Conservation (phyloP, 2,797 vertebrate genomes). For the Geotrypetes seraphini region DNA sequence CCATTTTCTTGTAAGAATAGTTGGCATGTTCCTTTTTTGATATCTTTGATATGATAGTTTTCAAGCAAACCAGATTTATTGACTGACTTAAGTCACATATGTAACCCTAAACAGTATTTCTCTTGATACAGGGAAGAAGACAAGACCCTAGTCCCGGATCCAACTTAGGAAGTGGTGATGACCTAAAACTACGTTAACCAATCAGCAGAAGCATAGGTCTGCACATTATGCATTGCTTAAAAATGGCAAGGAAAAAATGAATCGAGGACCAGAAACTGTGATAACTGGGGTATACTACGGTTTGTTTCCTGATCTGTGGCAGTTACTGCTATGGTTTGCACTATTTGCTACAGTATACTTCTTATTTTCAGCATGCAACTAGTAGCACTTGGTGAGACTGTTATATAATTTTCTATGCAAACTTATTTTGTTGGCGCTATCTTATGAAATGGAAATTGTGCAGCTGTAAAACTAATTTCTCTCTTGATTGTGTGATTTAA, state of each 20-base stretch:
- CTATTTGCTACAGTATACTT: conserved; percentile 71
- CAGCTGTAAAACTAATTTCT: conserved; percentile 40
- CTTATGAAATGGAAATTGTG: conserved; percentile 60
- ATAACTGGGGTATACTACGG: conserved; percentile 53
- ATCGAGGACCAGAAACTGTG: conserved; percentile 76
- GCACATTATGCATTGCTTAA: conserved; percentile 40
- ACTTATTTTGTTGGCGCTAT: conserved; percentile 73
- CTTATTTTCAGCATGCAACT: conserved; percentile 71
- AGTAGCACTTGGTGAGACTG: conserved; percentile 50
- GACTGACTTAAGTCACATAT: rapidly evolving
- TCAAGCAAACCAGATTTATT: neutral
- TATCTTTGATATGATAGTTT: no score
- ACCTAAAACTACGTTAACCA: conserved; percentile 86
- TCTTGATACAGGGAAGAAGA: conserved; percentile 77
- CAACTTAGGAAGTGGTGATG: conserved; percentile 82
- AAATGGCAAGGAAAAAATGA: conserved; percentile 44
- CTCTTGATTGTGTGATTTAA: conserved; percentile 47
- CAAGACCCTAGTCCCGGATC: conserved; percentile 94
- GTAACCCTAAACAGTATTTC: conserved; percentile 7
- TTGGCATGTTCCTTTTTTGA: no score
- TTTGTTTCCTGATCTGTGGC: conserved; percentile 50
- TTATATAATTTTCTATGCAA: conserved; percentile 70
- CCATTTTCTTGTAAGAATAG: no score
- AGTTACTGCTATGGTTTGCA: conserved; percentile 76
- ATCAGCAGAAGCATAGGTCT: conserved; percentile 16